Evolutionary conservation across 2,888 invertebrate species (phyloP).

Genomic region (Acanthoscelides obtectus): DNA sequence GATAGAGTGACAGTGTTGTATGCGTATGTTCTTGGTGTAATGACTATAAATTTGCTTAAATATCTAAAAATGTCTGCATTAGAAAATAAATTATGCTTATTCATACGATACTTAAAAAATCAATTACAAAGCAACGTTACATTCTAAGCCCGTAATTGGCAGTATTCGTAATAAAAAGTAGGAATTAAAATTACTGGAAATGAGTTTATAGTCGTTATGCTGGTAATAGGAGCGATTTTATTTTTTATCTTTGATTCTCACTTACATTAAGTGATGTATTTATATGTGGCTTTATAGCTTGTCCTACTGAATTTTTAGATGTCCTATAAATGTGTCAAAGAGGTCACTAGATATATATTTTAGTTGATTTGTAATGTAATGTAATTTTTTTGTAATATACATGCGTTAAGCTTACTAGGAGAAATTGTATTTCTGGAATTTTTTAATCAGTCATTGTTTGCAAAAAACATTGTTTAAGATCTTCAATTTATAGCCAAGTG

Average conservation of each 20-base stretch:
- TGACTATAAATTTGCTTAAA: neutral
- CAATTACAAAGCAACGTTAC: too few species aligned
- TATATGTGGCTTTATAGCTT: neutral
- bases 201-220: neutral
- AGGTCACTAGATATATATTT: neutral
- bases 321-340: neutral
- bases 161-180: too few species aligned
- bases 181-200: too few species aligned
- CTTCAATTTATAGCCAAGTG: neutral
- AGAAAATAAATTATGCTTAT: neutral
- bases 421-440: too few species aligned
- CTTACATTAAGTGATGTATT: neutral
- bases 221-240: neutral
- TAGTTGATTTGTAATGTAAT: too few species aligned
- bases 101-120: too few species aligned
- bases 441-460: too few species aligned
- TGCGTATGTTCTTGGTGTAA: neutral
- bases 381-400: too few species aligned
- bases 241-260: neutral
- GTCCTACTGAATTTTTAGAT: neutral
- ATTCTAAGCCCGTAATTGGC: too few species aligned
- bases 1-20: neutral
- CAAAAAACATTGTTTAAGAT: too few species aligned
- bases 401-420: too few species aligned
- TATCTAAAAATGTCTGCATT: too few species aligned